Evolutionary conservation across 1,140 invertebrate species (phyloP).

Genomic region (Condylostylus longicornis): DNA sequence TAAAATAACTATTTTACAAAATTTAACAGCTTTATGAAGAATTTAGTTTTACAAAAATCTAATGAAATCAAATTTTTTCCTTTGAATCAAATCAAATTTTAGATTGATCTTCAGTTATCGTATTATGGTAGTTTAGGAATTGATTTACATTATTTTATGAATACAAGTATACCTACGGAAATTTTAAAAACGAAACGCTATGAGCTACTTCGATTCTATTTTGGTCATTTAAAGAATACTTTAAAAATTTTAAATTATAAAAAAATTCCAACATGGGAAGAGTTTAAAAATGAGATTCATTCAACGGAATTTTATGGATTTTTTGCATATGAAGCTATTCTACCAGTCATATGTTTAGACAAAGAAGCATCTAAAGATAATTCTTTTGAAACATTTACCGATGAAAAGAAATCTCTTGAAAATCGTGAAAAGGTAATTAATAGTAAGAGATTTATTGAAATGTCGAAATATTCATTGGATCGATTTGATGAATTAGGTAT

Average conservation of each 20-base stretch:
- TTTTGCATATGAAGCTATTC: conserved; percentile 19
- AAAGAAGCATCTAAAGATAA: conserved; percentile 18
- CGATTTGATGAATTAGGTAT: conserved; percentile 20
- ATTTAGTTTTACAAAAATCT: too few species aligned
- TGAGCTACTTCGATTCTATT: conserved; percentile 25
- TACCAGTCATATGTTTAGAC: conserved; percentile 22
- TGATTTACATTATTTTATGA: conserved; percentile 26
- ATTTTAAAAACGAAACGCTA: conserved; percentile 23
- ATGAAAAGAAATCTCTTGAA: conserved; percentile 13
- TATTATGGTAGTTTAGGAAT: conserved; percentile 25
- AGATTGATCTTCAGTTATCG: conserved; percentile 26
- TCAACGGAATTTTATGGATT: conserved; percentile 24
- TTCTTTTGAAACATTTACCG: conserved; percentile 20
- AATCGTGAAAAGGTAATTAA: conserved; percentile 19
- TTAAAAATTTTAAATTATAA: conserved; percentile 31
- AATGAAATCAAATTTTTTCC: not conserved
- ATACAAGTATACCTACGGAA: conserved; percentile 21
- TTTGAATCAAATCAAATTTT: not conserved
- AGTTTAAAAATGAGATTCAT: conserved; percentile 23
- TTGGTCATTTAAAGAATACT: conserved; percentile 17
- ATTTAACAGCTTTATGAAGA: not conserved
- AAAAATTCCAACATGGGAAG: conserved; percentile 28
- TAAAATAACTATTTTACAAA: not conserved
- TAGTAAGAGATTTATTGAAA: conserved; percentile 14
- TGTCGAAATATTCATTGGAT: conserved; percentile 18